A percentile compares a stretch with the other conserved stretches of the same genome.
phyloP scores from a whole-genome alignment of 1,140 invertebrate species.

The Ectropis grisescens region DNA sequence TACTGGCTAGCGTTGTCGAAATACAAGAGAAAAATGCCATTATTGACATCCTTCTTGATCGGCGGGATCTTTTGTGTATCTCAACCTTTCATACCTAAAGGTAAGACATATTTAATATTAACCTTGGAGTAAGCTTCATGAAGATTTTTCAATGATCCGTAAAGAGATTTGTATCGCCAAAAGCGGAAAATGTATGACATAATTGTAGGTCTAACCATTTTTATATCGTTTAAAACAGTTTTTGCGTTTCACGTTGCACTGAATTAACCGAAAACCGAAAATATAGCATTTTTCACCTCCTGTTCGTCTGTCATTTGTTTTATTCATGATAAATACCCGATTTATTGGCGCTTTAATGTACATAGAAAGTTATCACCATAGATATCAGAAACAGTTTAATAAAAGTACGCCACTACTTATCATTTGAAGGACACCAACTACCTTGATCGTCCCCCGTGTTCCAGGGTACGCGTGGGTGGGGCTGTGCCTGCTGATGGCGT shows the following conservation, averaged over 20 bases:
- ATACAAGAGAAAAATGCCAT: slow-evolving; percentile 38
- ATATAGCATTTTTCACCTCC: background rate
- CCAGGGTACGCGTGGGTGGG: slow-evolving; percentile 44
- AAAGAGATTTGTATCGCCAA: background rate
- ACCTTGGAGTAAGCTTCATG: too few relatives aligned
- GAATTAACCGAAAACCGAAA: too few relatives aligned
- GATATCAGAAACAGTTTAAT: too few relatives aligned
- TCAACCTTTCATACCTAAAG: slow-evolving; percentile 48
- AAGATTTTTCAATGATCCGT: background rate
- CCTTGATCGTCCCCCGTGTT: slow-evolving; percentile 16
- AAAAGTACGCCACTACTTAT: background rate
- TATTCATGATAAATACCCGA: background rate
- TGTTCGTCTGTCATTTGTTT: background rate
- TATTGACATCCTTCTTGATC: slow-evolving; percentile 38
- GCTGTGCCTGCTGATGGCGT: slow-evolving; percentile 69
- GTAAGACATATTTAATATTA: slow-evolving; percentile 23
- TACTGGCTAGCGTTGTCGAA: slow-evolving; percentile 57
- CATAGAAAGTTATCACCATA: too few relatives aligned
- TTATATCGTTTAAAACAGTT: too few relatives aligned
- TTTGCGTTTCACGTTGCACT: too few relatives aligned
- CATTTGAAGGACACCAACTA: background rate
- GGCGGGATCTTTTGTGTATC: slow-evolving; percentile 47
- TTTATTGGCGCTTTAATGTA: background rate
- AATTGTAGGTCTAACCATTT: background rate
- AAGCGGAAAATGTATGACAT: background rate